Evolutionary conservation across 2,888 invertebrate genomes (phyloP), one percentile per base, ranked within the genome.

Genomic region (Odontocerum albicorne): DNA sequence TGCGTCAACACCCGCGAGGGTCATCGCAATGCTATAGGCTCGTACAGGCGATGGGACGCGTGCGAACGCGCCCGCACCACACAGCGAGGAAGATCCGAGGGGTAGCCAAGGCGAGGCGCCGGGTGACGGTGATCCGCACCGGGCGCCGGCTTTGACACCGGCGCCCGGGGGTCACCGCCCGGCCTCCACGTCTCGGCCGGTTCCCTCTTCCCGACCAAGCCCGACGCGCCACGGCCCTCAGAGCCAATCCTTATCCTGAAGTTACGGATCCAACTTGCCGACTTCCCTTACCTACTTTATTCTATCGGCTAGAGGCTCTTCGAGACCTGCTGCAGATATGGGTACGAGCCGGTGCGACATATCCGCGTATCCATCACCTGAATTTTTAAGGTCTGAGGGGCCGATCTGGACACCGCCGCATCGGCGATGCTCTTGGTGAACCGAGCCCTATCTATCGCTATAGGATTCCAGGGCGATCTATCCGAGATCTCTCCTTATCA

Each of bases 201-300:
- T 60, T 60, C 60, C 64, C 62, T 61, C 64, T 63, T 65, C 64
- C 71, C 71, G 70, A 75, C 73, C 77, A 74, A 77, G 78, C 79
- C 77, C 79, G 74, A 75, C 74, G 66, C 74, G 72, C 73, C 83
- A 79, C 80, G 75, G 79, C 77, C 82, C 81, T 83, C 82, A 84
- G 83, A 85, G 83, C 83, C 84, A 85, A 85, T 85, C 83, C 82
- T 84, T 85, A 73, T 84, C 77, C 83, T 82, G 80, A 83, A 77
- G 77, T 78, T 77, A 77, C 77, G 75, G 77, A 78, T 83, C 81
- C 72, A 80, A 75, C 80, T 84, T 85, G 82, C 80, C 81, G 80
- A 82, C 81, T 82, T 83, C 80, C 79, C 81, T 82, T 82, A 80
- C 77, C 81, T 81, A 81, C 81, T 81, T 84, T 83, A 77, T 74